Percentiles rank a stretch among this genome's conserved stretches.
These are phyloP conservation scores for Nixonia krombeini DNA, from an alignment of 1,140 invertebrate species.

Conservation along the genomic window DNA sequence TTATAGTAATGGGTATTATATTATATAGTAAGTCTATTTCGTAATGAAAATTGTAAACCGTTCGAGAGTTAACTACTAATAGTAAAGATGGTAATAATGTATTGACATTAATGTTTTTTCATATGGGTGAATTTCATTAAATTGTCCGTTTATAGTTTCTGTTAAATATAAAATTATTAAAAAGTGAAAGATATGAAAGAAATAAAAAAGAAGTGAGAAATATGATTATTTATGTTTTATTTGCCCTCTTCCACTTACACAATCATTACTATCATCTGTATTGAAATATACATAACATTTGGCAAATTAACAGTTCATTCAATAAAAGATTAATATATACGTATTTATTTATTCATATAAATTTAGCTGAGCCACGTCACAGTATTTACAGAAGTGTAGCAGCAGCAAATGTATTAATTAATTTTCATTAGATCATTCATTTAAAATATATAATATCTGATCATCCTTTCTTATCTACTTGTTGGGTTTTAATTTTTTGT, in stretches of 20 bases:
- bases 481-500: conserved; percentile 17
- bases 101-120: no score
- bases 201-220: background rate
- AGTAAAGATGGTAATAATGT: no score
- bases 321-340: background rate
- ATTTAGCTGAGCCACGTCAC: background rate
- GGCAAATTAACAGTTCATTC: conserved; percentile 3
- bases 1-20: no score
- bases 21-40: no score
- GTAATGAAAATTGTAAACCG: no score
- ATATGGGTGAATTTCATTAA: no score
- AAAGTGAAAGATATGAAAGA: background rate
- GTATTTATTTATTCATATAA: background rate
- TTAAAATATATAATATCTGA: conserved; percentile 53
- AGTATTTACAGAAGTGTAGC: background rate
- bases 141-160: no score
- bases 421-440: conserved; percentile 27
- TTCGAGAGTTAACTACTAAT: no score
- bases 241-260: background rate
- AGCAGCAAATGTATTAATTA: background rate
- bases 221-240: background rate
- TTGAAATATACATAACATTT: background rate
- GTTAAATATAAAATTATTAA: no score
- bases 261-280: background rate
- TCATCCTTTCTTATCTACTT: background rate